A percentile compares a stretch with the other conserved stretches of the same genome.
Evolutionary conservation across 92 coral and sea anemone species (phyloP).

Genomic region (Blastomussa wellsi): DNA sequence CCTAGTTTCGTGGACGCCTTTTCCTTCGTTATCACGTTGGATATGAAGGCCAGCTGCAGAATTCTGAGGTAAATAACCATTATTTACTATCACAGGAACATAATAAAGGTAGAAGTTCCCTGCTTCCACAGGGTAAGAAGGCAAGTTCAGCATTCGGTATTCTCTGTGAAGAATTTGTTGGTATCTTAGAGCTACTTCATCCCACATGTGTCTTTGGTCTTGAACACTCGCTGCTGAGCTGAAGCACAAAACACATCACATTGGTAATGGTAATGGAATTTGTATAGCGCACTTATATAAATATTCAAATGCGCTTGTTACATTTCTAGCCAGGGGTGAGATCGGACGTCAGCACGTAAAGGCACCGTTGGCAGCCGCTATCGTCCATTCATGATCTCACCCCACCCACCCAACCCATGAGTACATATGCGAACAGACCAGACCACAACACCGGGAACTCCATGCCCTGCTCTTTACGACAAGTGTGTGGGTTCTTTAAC

Average conservation of each 20-base stretch:
- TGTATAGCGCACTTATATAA: no score
- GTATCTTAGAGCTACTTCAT: constrained; percentile 33
- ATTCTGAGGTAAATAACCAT: not conserved
- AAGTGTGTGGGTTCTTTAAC: no score
- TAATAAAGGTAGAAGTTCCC: constrained; percentile 38
- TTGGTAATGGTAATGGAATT: no score
- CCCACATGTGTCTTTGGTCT: constrained; percentile 20
- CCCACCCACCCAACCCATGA: no score
- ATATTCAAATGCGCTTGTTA: no score
- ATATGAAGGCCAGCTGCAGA: not conserved
- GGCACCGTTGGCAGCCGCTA: no score
- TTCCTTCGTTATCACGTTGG: not conserved
- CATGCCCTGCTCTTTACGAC: no score
- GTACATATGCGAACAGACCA: no score
- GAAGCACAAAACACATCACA: not conserved
- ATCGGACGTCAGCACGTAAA: no score
- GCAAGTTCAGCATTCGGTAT: constrained; percentile 44
- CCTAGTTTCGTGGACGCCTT: not conserved
- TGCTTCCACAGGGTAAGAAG: constrained; percentile 11
- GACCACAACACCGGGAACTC: no score
- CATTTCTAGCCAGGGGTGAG: no score
- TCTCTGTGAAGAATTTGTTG: constrained; percentile 43
- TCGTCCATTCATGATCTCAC: no score
- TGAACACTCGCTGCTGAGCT: constrained; percentile 5
- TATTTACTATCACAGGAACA: constrained; percentile 33